Percentiles rank a stretch among this genome's conserved stretches.
Conservation (phyloP, 2,888 invertebrate genomes). For the Thumatha senex region DNA sequence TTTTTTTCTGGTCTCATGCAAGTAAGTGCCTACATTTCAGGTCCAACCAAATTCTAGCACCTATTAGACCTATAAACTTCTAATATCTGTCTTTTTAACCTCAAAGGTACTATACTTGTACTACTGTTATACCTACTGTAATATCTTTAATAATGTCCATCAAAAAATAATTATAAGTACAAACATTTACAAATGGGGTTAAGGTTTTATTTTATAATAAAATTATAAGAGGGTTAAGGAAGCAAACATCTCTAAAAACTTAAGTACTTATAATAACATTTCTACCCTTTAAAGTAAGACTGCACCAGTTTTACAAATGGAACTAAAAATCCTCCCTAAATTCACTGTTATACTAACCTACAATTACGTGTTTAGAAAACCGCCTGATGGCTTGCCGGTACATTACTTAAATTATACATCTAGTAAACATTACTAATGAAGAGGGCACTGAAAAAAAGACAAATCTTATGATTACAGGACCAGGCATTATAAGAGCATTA, state of each 20-base stretch:
- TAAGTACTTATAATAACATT: not conserved
- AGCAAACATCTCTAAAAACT: not conserved
- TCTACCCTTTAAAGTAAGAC: conserved; percentile 9
- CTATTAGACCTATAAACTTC: too few relatives aligned
- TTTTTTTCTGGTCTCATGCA: too few relatives aligned
- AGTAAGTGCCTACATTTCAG: too few relatives aligned
- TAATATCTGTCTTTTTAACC: too few relatives aligned
- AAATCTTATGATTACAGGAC: conserved; percentile 77
- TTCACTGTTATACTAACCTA: conserved; percentile 48
- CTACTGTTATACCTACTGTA: too few relatives aligned
- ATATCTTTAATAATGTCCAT: too few relatives aligned
- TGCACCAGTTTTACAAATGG: conserved; percentile 5
- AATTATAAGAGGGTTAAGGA: not conserved
- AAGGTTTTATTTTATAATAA: too few relatives aligned
- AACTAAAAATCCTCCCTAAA: conserved; percentile 15
- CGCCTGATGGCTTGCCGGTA: conserved; percentile 55
- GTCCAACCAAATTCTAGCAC: too few relatives aligned
- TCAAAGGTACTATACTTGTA: too few relatives aligned
- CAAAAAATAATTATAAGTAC: too few relatives aligned
- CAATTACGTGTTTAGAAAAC: conserved; percentile 69
- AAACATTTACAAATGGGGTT: too few relatives aligned
- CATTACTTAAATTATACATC: conserved; percentile 67
- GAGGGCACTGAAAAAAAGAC: conserved; percentile 78
- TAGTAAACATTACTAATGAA: conserved; percentile 66
- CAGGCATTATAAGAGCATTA: conserved; percentile 75